phyloP scores from a whole-genome alignment of 2,113 vertebrate species.

The Tenrec ecaudatus region DNA sequence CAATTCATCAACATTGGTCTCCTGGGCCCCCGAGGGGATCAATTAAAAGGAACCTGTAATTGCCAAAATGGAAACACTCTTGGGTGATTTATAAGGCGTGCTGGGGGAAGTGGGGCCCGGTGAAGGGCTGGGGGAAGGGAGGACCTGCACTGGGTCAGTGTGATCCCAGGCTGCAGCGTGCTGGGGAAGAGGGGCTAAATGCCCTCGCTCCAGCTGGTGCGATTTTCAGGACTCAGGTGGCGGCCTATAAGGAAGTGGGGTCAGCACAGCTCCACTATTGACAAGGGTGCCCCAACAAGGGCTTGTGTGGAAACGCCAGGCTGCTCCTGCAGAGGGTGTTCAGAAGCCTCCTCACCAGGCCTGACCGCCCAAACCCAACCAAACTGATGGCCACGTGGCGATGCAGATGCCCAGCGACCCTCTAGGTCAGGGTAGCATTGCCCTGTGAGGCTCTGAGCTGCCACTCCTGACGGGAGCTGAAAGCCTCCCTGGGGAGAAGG shows the following conservation, averaged over 20 bases:
- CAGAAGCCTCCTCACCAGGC: fast-evolving
- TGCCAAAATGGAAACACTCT: background rate
- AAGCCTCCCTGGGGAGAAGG: background rate
- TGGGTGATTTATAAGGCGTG: background rate
- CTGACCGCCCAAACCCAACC: too few relatives aligned
- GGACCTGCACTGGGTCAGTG: background rate
- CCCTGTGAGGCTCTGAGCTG: too few relatives aligned
- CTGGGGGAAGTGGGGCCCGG: background rate
- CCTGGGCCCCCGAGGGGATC: conserved; percentile 30
- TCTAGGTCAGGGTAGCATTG: too few relatives aligned
- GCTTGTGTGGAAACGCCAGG: background rate
- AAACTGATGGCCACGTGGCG: too few relatives aligned
- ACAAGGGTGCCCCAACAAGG: background rate
- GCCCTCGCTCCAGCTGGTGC: background rate
- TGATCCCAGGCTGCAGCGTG: background rate
- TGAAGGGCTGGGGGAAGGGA: too few relatives aligned
- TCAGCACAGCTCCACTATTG: background rate
- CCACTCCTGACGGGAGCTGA: too few relatives aligned
- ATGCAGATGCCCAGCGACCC: too few relatives aligned
- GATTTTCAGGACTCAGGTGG: background rate
- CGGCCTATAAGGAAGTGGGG: background rate
- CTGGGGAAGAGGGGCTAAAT: background rate
- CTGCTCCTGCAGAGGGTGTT: background rate
- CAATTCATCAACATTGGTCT: conserved; percentile 60
- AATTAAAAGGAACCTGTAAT: conserved; percentile 38